Evolutionary conservation across 2,113 vertebrate species (phyloP).

Genomic region (Ceyx margarethae): DNA sequence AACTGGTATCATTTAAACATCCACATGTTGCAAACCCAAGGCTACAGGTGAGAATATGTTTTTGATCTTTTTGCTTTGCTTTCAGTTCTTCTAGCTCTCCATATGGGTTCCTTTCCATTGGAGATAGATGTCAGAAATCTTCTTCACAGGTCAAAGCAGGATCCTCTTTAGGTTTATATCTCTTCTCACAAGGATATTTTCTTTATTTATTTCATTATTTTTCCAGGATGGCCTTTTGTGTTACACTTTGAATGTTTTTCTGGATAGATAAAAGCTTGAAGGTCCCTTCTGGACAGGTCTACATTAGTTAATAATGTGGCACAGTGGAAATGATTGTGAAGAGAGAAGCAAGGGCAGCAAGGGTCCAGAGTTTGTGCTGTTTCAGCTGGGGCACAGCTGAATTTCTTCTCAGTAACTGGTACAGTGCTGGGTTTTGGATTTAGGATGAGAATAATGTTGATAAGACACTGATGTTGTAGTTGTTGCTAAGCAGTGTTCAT

Average conservation of each 20-base stretch:
- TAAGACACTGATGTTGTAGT: not conserved
- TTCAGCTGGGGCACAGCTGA: not conserved
- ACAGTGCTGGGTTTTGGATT: not conserved
- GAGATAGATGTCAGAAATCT: not conserved
- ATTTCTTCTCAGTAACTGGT: not conserved
- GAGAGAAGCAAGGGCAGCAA: not conserved
- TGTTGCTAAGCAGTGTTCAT: not conserved
- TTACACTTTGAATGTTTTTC: not conserved
- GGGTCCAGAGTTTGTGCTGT: not conserved
- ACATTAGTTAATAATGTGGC: not conserved
- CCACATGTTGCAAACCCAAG: constrained; percentile 94
- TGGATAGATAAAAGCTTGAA: not conserved
- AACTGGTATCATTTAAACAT: constrained; percentile 94
- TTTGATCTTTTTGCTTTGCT: not conserved
- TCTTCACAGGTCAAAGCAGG: not conserved
- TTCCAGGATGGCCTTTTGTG: not conserved
- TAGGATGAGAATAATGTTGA: not conserved
- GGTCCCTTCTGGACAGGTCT: not conserved
- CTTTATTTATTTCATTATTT: not conserved
- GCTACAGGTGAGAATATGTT: constrained; percentile 80
- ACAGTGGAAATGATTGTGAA: not conserved
- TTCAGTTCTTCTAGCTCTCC: not conserved
- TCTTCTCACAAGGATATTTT: not conserved
- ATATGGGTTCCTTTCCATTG: not conserved
- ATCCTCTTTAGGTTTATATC: not conserved